Evolutionary conservation across 2,797 vertebrate species (phyloP), one percentile per base, ranked within the genome.

Genomic region (Protonibea diacanthus): DNA sequence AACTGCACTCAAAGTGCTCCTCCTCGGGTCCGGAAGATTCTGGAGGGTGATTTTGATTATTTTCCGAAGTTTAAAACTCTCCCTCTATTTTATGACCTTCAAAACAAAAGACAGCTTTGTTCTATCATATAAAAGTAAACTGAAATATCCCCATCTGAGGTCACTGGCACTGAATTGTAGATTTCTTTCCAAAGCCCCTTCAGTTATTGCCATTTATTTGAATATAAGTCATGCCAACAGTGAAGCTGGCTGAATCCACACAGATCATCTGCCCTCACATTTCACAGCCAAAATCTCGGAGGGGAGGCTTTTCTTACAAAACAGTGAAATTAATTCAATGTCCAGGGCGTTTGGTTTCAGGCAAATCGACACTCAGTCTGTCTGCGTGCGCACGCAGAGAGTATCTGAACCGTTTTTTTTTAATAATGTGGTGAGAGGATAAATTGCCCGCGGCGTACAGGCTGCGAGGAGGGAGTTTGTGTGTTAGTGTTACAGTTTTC

Each of bases 401-500:
- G 21, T 57, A 3, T 73, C 65, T 65, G 76, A 77, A 59, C 63
- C 44, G 17, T 69, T 25, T 38, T 25, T 38, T 29, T 7, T 6
- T 9, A 20, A 6, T 47, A 38, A 23, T 7, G 5, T 14, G 7
- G 13, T 20, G 14, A 47, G 45, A 27, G 13, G 38, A 47, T 55
- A 11, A 48, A 61, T 38, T 7, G 66, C 27, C 68, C 4, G 5
- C 6, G 38, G 71, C 49, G 14, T 38, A 29, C 67, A 18, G 56
- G 27, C 76, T 75, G 71, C 1, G 56, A 63, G 60, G 59, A 63
- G 58, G 23, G 67, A 71, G 62, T 76, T 78, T 82, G 14, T 78
- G 62, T 82, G 70, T 82, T 70, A 42, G 69, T 51, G 74, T 80
- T 79, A 69, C 80, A 72, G 71, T 65, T 75, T 76, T 17, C 40